Conservation (phyloP, 2,113 vertebrate genomes). For the Pelodiscus sinensis region DNA sequence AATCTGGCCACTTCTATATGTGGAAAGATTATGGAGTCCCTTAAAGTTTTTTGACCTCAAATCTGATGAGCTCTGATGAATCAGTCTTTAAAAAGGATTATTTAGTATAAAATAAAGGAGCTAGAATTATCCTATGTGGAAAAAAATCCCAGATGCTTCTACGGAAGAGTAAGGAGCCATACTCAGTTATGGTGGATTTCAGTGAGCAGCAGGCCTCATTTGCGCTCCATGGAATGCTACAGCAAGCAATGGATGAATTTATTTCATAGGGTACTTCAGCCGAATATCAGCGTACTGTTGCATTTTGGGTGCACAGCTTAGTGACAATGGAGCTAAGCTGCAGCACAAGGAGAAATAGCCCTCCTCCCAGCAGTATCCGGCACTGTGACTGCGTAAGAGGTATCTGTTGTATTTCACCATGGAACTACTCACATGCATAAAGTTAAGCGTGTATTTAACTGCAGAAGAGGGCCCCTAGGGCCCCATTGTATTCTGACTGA, state of each 20-base stretch:
- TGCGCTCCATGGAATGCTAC: neutral
- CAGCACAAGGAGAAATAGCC: neutral
- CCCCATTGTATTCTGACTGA: neutral
- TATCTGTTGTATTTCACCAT: neutral
- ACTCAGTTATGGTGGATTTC: neutral
- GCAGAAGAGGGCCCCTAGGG: neutral
- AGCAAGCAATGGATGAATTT: neutral
- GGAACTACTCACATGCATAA: neutral
- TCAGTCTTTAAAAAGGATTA: neutral
- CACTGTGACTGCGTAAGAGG: neutral
- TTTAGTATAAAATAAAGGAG: neutral
- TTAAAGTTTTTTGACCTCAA: neutral
- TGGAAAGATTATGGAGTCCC: accelerated
- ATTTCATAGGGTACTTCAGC: neutral
- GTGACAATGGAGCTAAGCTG: neutral
- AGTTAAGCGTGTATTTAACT: neutral
- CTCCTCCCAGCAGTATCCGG: neutral
- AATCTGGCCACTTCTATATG: neutral
- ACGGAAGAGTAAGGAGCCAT: neutral
- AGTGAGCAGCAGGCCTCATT: neutral
- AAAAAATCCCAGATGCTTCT: neutral
- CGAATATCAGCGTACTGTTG: neutral
- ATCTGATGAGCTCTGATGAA: neutral
- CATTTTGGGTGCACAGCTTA: neutral
- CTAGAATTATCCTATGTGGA: neutral